Evolutionary conservation across 2,888 invertebrate species (phyloP), one percentile per base, ranked within the genome.

Genomic region (Parascotia fuliginaria): DNA sequence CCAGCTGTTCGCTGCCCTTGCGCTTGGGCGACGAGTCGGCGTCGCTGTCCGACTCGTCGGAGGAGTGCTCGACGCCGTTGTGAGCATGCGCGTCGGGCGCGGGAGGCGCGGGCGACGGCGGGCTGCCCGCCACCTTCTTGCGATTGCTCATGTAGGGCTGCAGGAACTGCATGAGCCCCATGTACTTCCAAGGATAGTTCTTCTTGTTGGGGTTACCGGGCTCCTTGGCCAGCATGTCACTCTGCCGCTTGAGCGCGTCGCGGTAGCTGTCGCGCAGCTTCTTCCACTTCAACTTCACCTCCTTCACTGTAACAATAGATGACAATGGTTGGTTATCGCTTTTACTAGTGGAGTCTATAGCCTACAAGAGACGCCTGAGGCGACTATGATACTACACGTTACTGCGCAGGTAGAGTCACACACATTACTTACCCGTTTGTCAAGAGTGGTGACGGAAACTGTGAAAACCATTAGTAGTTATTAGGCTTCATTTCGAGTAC

Each of bases 241-340:
- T 83, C 65, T 89, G 89, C 2, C 91, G 78, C 70, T 89, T 90
- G 19, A 91, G 77, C 27, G 91, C 91, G 70, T 91, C 91, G 43
- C 91, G 86, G 77, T 91, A 91, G 67, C 90, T 89, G 76, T 91
- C 91, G 15, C 91, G 85, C 9, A 91, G 69, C 58, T 90, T 90
- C 70, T 91, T 91, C 91, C 91, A 91, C 71, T 89, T 90, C 43
- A 87, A 54, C 62, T 91, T 91, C 3, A 86, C 91, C 63, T 91
- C 91, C 55, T 90, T 91, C 15, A 90, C 91, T 91, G 87, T 7
- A 75, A 82, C n/a, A 49, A 48, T 28, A n/a, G 11, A 31, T 15
- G 3, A 2, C 7, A 13, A 27, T 9, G 12, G 39, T 19, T 29
- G 14, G 12, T 12, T 2, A 3, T 16, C n/a, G 27, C 7, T 9